Evolutionary conservation across 2,113 vertebrate species (phyloP).

Genomic region (Dipodomys merriami): DNA sequence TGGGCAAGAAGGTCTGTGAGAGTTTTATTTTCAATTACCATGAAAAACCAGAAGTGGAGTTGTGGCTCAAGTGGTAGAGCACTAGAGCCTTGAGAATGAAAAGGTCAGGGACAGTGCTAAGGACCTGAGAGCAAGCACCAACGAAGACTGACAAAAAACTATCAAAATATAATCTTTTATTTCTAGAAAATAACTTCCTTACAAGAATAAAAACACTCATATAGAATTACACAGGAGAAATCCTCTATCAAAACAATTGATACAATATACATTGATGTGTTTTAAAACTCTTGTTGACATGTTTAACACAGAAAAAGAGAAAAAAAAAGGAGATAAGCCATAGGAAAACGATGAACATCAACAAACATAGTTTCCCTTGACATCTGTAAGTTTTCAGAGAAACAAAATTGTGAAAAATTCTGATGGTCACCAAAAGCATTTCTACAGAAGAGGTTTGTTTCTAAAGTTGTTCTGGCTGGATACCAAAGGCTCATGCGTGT

Average conservation of each 20-base stretch:
- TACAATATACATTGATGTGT: background rate
- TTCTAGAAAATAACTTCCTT: background rate
- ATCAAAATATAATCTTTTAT: background rate
- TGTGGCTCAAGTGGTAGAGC: no score
- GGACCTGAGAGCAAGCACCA: no score
- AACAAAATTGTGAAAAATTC: background rate
- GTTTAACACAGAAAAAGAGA: background rate
- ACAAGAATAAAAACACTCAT: no score
- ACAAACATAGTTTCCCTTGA: conserved; percentile 30
- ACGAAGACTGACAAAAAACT: no score
- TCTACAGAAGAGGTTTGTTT: background rate
- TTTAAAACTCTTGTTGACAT: background rate
- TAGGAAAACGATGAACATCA: no score
- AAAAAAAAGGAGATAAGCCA: background rate
- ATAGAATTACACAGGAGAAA: background rate
- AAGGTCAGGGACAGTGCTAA: no score
- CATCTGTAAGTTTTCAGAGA: background rate
- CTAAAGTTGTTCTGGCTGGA: background rate
- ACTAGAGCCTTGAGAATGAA: no score
- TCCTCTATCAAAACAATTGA: background rate
- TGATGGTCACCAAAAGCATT: background rate
- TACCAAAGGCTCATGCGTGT: no score
- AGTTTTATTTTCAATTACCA: no score
- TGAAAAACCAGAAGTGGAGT: no score
- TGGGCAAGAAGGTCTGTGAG: no score